Conservation (phyloP, 2,113 vertebrate species). For the Callopanchax toddi region DNA sequence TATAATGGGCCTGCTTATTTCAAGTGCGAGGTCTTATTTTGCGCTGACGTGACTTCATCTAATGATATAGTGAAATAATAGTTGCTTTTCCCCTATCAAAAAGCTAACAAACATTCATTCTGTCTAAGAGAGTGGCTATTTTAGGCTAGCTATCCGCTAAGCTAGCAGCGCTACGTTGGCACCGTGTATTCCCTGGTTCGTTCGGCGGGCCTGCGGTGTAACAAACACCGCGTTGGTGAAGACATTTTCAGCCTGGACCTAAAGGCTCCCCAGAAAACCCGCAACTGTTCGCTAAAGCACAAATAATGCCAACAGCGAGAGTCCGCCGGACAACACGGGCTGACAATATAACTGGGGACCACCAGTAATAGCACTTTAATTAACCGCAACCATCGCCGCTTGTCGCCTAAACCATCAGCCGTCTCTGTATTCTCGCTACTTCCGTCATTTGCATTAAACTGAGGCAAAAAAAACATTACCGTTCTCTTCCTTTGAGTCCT, state of each 20-base stretch:
- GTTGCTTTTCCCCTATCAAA: too few relatives aligned
- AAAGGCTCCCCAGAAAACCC: not conserved
- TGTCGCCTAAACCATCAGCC: not conserved
- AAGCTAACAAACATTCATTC: too few relatives aligned
- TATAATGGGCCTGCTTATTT: too few relatives aligned
- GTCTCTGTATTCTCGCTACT: not conserved
- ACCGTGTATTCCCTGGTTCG: constrained; percentile 11
- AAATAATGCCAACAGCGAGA: not conserved
- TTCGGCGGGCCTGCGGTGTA: constrained; percentile 46
- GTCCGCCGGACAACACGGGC: constrained; percentile 13
- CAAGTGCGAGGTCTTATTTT: too few relatives aligned
- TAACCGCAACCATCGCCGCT: constrained; percentile 6
- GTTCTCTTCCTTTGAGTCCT: constrained; percentile 34
- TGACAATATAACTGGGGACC: not conserved
- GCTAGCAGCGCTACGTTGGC: constrained; percentile 71
- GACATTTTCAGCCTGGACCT: too few relatives aligned
- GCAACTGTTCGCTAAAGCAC: not conserved
- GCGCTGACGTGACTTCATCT: too few relatives aligned
- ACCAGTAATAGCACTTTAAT: not conserved
- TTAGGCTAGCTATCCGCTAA: constrained; percentile 31
- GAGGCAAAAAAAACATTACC: constrained; percentile 44
- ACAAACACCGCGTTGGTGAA: not conserved
- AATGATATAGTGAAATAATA: too few relatives aligned
- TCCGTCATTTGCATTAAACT: not conserved
- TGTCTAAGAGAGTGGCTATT: not conserved